phyloP scores from a whole-genome alignment of 2,888 invertebrate genomes.

The Ochropleura plecta region DNA sequence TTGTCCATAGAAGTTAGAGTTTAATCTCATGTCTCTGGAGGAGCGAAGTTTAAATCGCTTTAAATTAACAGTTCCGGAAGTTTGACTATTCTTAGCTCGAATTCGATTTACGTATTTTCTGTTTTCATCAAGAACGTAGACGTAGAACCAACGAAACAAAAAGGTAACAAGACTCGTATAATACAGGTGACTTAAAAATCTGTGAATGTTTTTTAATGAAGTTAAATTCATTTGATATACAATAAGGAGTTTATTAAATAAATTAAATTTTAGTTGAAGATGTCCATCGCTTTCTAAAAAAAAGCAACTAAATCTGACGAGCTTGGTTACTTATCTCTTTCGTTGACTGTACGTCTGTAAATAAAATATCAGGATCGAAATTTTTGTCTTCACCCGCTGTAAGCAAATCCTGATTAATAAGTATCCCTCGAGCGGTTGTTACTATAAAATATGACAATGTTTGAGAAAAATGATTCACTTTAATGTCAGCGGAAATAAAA shows the following conservation, averaged over 20 bases:
- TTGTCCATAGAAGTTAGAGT: conserved; percentile 3
- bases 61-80: conserved; percentile 19
- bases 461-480: conserved; percentile 41
- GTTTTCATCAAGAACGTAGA: background rate
- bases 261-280: too few species aligned
- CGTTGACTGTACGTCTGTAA: too few species aligned
- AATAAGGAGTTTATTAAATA: too few species aligned
- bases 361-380: conserved; percentile 10
- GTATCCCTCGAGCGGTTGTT: conserved; percentile 17
- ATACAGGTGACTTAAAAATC: too few species aligned
- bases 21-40: background rate
- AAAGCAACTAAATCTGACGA: too few species aligned
- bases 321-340: too few species aligned
- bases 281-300: too few species aligned
- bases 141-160: background rate
- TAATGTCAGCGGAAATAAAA: conserved; percentile 28
- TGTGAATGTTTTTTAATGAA: too few species aligned
- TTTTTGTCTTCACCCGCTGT: background rate
- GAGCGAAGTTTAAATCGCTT: conserved; percentile 25
- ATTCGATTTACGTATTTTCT: background rate
- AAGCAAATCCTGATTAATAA: conserved; percentile 32
- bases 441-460: conserved; percentile 44
- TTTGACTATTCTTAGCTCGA: background rate
- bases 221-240: too few species aligned
- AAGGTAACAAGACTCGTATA: too few species aligned